phyloP scores from a whole-genome alignment of 2,113 vertebrate species.

The Cisticola juncidis region DNA sequence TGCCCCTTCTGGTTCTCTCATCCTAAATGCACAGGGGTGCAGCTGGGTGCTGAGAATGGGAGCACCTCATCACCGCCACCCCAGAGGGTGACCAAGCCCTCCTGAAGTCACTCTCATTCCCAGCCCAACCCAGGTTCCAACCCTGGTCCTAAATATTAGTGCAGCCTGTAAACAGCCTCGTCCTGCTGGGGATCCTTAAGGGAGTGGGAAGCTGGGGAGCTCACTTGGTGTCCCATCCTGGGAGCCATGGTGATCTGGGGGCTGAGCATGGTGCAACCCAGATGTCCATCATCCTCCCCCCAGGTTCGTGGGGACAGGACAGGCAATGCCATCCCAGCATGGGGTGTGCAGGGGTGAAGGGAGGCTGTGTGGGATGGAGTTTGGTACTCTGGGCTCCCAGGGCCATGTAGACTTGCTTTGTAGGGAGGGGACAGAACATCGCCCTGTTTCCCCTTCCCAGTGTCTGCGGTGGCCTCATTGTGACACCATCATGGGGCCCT shows the following conservation, averaged over 20 bases:
- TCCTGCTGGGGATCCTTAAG: not conserved
- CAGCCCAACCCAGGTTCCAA: not conserved
- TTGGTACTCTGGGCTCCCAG: not conserved
- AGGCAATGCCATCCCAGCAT: not conserved
- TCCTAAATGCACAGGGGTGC: not conserved
- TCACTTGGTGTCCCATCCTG: not conserved
- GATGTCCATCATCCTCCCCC: not conserved
- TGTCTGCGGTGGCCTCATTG: not conserved
- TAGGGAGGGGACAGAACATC: not conserved
- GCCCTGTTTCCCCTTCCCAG: not conserved
- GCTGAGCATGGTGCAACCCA: not conserved
- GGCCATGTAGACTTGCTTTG: not conserved
- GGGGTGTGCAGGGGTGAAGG: not conserved
- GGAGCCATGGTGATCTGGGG: fast-evolving
- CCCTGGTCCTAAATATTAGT: not conserved
- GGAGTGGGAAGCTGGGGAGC: not conserved
- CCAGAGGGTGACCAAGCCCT: not conserved
- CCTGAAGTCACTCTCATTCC: not conserved
- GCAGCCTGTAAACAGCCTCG: slow-evolving; percentile 9
- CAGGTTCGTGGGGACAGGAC: not conserved
- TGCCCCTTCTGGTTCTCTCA: not conserved
- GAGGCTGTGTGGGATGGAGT: not conserved
- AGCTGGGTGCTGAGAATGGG: not conserved
- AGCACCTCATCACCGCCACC: not conserved
- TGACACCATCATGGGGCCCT: not conserved